These are phyloP conservation scores for Steatocranus sp. DNA, from an alignment of 2,797 vertebrate genomes.

Conservation along the genomic window DNA sequence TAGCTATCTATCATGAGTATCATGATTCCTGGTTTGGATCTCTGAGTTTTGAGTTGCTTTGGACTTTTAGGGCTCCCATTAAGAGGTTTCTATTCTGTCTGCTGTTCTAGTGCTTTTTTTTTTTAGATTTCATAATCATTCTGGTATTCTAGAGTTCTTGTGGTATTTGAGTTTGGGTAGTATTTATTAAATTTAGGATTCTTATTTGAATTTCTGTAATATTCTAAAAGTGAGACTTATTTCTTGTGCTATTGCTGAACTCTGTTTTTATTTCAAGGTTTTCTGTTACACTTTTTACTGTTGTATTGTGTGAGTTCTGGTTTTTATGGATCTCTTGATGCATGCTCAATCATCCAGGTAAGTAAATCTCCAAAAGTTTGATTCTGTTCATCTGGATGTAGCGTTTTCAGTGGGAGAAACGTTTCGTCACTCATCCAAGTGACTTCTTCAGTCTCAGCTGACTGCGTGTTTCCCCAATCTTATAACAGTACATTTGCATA, in stretches of 20 bases:
- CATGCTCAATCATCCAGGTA: not conserved
- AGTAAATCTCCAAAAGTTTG: not conserved
- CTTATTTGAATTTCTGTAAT: not conserved
- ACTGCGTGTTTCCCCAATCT: not conserved
- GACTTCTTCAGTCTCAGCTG: not conserved
- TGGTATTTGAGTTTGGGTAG: not conserved
- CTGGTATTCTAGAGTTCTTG: not conserved
- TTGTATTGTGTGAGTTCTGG: not conserved
- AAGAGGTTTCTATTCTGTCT: not conserved
- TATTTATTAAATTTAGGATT: not conserved
- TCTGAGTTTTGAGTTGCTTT: not conserved
- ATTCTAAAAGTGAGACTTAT: not conserved
- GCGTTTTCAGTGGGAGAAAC: not conserved
- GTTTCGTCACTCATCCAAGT: not conserved
- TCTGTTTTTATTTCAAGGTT: not conserved
- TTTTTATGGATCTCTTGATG: not conserved
- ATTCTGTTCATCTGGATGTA: not conserved
- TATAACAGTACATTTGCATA: not conserved
- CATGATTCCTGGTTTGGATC: not conserved
- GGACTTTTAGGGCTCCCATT: not conserved
- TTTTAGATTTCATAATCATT: not conserved
- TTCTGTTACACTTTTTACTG: not conserved
- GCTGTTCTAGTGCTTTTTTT: not conserved
- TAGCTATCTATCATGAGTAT: constrained; percentile 6
- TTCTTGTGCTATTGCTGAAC: not conserved